Percentiles rank a stretch among this genome's conserved stretches.
phyloP scores from a whole-genome alignment of 1,140 invertebrate genomes.

The Eufriesea mexicana region DNA sequence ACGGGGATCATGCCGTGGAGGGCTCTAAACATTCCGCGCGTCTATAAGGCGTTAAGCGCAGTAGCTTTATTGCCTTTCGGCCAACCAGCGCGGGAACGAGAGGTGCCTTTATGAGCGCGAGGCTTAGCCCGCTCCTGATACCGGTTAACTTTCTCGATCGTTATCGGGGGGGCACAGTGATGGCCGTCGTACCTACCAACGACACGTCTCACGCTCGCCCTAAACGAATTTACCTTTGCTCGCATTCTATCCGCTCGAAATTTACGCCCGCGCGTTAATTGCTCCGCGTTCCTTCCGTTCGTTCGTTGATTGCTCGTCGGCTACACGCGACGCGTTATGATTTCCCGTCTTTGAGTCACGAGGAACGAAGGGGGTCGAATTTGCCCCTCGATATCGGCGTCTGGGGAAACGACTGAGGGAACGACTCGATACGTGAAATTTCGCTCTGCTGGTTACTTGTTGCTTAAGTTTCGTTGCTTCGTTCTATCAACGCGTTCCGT shows the following conservation, averaged over 20 bases:
- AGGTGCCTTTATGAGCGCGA: conserved; percentile 56
- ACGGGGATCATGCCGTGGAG: conserved; percentile 53
- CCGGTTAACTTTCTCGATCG: conserved; percentile 63
- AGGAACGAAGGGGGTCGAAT: background rate
- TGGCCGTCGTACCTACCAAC: conserved; percentile 44
- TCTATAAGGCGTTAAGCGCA: conserved; percentile 65
- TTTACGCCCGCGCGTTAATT: conserved; percentile 12
- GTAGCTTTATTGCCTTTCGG: conserved; percentile 55
- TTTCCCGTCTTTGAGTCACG: background rate
- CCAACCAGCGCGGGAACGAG: conserved; percentile 52
- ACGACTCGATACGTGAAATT: background rate
- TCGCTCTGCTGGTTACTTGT: background rate
- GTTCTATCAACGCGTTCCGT: background rate
- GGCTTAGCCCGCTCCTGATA: conserved; percentile 60
- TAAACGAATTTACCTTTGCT: conserved; percentile 27
- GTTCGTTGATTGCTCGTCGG: background rate
- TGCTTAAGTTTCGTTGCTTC: background rate
- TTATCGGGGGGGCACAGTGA: conserved; percentile 47
- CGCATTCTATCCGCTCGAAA: background rate
- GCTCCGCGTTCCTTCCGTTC: background rate
- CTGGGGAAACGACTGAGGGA: background rate
- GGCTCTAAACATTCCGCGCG: conserved; percentile 62
- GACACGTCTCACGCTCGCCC: conserved; percentile 1
- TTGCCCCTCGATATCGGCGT: background rate
- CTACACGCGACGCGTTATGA: background rate